Base-by-base conservation (phyloP, 64 coral and sea anemone species). In the Hydrozoanthus tunicans region DNA sequence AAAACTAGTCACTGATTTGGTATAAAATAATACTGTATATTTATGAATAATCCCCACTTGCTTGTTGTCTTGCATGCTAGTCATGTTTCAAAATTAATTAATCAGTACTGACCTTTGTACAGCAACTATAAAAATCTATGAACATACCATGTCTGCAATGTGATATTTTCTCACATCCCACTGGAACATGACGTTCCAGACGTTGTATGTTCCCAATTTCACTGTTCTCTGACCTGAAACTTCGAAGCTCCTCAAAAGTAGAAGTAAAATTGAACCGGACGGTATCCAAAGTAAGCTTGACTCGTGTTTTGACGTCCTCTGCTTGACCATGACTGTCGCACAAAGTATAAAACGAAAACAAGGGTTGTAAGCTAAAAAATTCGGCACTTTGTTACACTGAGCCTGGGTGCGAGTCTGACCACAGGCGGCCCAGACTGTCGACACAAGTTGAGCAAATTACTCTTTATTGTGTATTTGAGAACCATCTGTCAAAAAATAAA, bases 171-270 rank as follows among this genome's bases (percentile, higher is more conserved):
- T 95, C 51, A 92, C 80, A 53, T 99, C 92, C 97, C 97, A 99
- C 58, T 93, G 89, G 90, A 99, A 99, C 97, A 99, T 99, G 6
- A 99, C 97, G 94, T 99, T 99, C 97, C 97, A 99, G 10, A 99
- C 85, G 85, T 99, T 99, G 61, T 99, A 99, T 43, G 92, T 94
- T 20, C 94, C 97, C 8, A 99, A 90, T 3, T 62, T 90, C 63
- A 99, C 61, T 43, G 70, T 73, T 62, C 90, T 95, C 5, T 96
- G 59, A 60, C 89, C 81, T 11, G 83, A 58, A 7, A 86, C 54
- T 59, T n/a, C 52, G 53, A 13, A n/a, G 14, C 17, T 79, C 15
- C 8, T 3, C 27, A 88, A 70, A 12, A 74, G n/a, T 24, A 64
- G 8, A 43, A 60, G 59, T 26, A 60, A 15, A 24, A 88, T 58